Conservation (phyloP, 2,797 vertebrate species). For the Xiphorhynchus erythropygius region DNA sequence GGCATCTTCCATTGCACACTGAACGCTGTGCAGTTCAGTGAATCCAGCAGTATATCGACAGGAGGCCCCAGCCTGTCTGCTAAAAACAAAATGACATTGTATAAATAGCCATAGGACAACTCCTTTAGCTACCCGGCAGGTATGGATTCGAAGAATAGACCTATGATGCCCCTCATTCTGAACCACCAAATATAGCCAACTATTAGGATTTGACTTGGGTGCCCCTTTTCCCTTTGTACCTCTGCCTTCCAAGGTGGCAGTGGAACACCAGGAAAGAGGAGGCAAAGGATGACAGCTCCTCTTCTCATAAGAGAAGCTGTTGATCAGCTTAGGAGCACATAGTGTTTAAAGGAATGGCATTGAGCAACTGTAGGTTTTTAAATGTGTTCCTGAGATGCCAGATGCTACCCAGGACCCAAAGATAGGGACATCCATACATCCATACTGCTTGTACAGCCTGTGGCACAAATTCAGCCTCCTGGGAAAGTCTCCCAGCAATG, state of each 20-base stretch:
- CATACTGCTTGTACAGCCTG: background rate
- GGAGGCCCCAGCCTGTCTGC: constrained; percentile 90
- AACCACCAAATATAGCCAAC: background rate
- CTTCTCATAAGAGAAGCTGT: background rate
- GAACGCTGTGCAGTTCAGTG: constrained; percentile 90
- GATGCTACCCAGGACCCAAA: background rate
- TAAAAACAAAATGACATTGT: constrained; percentile 31
- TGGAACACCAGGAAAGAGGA: background rate
- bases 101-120: background rate
- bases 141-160: background rate
- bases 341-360: rapidly evolving
- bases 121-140: background rate
- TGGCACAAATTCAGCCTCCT: background rate
- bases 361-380: background rate
- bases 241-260: background rate
- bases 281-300: rapidly evolving
- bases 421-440: background rate
- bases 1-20: constrained; percentile 91
- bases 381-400: background rate
- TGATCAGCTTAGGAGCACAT: background rate
- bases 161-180: background rate
- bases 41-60: constrained; percentile 84
- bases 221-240: background rate
- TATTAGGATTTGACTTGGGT: background rate
- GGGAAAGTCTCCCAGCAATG: background rate